Percentiles rank a stretch among this genome's conserved stretches.
phyloP scores from a whole-genome alignment of 92 coral and sea anemone genomes.

The Porites cylindrica region DNA sequence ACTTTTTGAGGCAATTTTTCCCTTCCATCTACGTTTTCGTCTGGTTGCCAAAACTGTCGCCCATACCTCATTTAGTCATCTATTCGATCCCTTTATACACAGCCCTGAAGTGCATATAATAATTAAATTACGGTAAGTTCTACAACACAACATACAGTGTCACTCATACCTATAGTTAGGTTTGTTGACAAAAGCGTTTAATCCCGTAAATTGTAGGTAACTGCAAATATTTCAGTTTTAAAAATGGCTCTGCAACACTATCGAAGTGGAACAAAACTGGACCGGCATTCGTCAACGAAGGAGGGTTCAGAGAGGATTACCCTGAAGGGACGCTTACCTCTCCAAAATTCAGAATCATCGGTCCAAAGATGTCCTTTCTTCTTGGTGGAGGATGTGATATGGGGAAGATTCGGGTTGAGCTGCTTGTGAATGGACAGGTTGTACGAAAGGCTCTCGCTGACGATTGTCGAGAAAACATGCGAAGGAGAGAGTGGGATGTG shows the following conservation, averaged over 20 bases:
- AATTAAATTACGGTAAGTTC: too few species aligned
- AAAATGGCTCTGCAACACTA: constrained; percentile 47
- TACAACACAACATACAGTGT: too few species aligned
- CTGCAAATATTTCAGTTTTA: constrained; percentile 52
- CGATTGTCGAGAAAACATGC: constrained; percentile 65
- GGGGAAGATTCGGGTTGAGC: constrained; percentile 68
- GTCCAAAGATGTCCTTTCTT: constrained; percentile 67
- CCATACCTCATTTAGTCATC: too few species aligned
- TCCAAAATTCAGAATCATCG: constrained; percentile 61
- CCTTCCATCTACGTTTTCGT: too few species aligned
- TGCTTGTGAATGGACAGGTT: constrained; percentile 60
- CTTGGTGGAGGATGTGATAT: constrained; percentile 76
- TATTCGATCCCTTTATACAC: too few species aligned
- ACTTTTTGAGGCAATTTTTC: too few species aligned
- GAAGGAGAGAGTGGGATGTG: constrained; percentile 62
- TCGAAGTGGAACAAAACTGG: constrained; percentile 68
- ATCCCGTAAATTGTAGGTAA: constrained; percentile 2
- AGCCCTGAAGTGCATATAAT: too few species aligned
- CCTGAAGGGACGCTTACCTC: constrained; percentile 72
- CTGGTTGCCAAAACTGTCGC: too few species aligned
- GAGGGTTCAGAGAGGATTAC: constrained; percentile 45
- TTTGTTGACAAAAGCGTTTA: neutral
- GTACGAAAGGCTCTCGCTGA: constrained; percentile 47
- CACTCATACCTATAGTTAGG: too few species aligned
- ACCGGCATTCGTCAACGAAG: constrained; percentile 64